Conservation (phyloP, 2,113 vertebrate genomes). For the Odobenus rosmarus region DNA sequence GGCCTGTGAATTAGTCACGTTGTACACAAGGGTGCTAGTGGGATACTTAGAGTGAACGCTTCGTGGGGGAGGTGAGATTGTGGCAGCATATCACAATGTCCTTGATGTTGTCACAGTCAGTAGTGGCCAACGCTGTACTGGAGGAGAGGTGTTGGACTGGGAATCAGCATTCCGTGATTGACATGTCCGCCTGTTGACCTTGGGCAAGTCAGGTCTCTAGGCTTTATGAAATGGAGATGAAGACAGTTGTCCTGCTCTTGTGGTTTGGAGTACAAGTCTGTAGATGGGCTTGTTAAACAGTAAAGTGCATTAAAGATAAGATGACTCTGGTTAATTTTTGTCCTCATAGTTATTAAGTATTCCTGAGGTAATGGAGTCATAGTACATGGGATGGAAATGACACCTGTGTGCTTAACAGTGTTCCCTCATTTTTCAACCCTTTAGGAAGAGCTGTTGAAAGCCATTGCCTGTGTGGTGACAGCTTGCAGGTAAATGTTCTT, state of each 20-base stretch:
- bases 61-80: neutral
- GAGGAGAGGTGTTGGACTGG: neutral
- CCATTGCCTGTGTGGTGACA: slow-evolving; percentile 92
- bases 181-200: neutral
- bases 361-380: neutral
- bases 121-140: neutral
- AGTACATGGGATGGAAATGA: neutral
- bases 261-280: neutral
- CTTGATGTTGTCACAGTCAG: neutral
- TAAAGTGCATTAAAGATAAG: neutral
- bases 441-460: slow-evolving; percentile 97
- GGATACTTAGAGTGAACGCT: neutral
- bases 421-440: slow-evolving; percentile 41
- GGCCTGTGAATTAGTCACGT: neutral
- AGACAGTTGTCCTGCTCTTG: neutral
- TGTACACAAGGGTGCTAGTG: neutral
- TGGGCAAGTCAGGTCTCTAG: neutral
- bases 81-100: neutral
- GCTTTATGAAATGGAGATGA: neutral
- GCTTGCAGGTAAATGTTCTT: slow-evolving; percentile 90
- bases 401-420: neutral
- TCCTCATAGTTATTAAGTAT: neutral
- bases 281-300: neutral
- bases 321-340: slow-evolving; percentile 20
- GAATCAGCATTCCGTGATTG: neutral